Evolutionary conservation across 35 echinoderm and acorn worm genomes (phyloP), one percentile per base, ranked within the genome.

Genomic region (Stichopus chloronotus): DNA sequence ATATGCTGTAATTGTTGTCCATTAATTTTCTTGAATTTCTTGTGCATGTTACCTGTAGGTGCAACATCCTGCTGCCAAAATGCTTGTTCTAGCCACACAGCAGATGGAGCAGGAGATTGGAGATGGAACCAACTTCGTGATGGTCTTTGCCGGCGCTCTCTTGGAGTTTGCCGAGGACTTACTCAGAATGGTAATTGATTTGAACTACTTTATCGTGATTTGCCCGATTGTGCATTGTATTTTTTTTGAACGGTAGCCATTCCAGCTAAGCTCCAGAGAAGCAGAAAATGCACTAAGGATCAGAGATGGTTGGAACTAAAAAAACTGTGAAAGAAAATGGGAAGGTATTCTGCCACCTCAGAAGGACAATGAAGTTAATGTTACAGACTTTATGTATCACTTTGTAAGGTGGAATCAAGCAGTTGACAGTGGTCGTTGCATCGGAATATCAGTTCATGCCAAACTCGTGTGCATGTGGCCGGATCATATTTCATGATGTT

Each of bases 81-180:
- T 99, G 97, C 60, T 99, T 4, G 97, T 99, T 4, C 69, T 99
- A 16, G 97, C 95, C 58, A 93, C 97, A 78, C 95, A 99, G 30
- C 97, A 98, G 72, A 96, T 96, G 95, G 97, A 99, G 78, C 97
- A 99, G 68, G 97, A 99, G 72, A 93, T 99, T 10, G 97, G 97
- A 25, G 97, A 96, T 78, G 95, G 93, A 3, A 96, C 95, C 78
- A 99, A 99, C 79, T 96, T 96, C 89, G 97, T 99, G 4, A 90
- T 99, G 93, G 93, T 99, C 21, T 99, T 99, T 95, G 97, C 97
- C 57, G 97, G 97, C 43, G 97, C 97, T 65, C 87, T 96, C 63
- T 53, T 96, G 13, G 95, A 99, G 60, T 94, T 89, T 95, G 97
- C 97, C 17, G 97, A 99, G 90, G 97, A 99, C 13, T 85, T 99